These are phyloP conservation scores for Ectemnius continuus DNA, from an alignment of 2,888 invertebrate species.

Conservation along the genomic window DNA sequence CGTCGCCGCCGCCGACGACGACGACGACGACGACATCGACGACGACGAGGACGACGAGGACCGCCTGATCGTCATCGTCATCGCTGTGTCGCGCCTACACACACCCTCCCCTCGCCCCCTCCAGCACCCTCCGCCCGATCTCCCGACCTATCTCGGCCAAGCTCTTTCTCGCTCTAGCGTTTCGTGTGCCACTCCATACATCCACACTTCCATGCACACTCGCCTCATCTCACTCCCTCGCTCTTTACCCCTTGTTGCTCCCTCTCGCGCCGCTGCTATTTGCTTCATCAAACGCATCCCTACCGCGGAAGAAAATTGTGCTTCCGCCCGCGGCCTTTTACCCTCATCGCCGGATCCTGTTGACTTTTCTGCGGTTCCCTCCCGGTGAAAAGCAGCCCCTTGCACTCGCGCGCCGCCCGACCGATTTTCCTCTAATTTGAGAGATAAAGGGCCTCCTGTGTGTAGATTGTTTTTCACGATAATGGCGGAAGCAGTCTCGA, in stretches of 20 bases:
- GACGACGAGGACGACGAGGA: slow-evolving; percentile 10
- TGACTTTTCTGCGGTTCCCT: too few species aligned
- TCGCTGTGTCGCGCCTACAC: slow-evolving; percentile 27
- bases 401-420: too few species aligned
- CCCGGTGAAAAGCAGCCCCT: too few species aligned
- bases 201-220: too few species aligned
- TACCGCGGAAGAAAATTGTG: slow-evolving; percentile 12
- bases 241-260: neutral
- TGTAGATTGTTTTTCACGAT: neutral
- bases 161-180: slow-evolving; percentile 51
- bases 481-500: neutral
- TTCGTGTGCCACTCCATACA: slow-evolving; percentile 36
- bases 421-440: too few species aligned
- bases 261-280: slow-evolving; percentile 22
- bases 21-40: too few species aligned
- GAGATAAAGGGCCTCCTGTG: too few species aligned
- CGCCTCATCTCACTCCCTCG: too few species aligned
- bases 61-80: slow-evolving; percentile 12
- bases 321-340: slow-evolving; percentile 1
- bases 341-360: neutral
- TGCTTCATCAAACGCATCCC: slow-evolving; percentile 39
- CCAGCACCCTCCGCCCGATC: too few species aligned
- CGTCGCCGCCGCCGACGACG: neutral
- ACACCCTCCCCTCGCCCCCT: slow-evolving; percentile 39
- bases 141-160: slow-evolving; percentile 56